A percentile compares a stretch with the other conserved stretches of the same genome.
Conservation (phyloP, 2,888 invertebrate genomes). For the Clitarchus hookeri region DNA sequence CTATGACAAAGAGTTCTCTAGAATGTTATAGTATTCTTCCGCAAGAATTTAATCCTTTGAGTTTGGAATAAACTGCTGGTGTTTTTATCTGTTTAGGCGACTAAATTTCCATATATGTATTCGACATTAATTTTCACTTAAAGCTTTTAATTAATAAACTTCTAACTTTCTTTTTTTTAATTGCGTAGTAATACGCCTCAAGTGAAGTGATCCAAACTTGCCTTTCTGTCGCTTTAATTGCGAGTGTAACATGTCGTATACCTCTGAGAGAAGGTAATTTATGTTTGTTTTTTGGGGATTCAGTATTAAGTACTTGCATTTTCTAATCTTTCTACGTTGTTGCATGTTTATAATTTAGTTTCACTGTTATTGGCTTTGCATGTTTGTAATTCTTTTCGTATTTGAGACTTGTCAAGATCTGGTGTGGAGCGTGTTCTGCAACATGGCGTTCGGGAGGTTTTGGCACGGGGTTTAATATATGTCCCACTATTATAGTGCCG, state of each 20-base stretch:
- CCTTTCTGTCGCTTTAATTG: slow-evolving; percentile 75
- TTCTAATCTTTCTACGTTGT: neutral
- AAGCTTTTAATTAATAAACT: neutral
- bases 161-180: neutral
- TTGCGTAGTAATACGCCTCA: slow-evolving; percentile 37
- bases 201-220: slow-evolving; percentile 26
- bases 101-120: neutral
- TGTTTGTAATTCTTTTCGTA: slow-evolving; percentile 28
- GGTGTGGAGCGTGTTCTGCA: slow-evolving; percentile 55
- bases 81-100: neutral
- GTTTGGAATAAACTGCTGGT: neutral
- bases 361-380: neutral
- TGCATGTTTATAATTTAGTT: neutral
- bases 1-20: neutral
- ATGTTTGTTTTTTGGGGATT: slow-evolving; percentile 44
- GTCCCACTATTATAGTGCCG: too few species aligned
- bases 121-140: neutral
- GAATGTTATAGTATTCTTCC: neutral
- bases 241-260: slow-evolving; percentile 83
- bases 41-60: neutral
- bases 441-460: slow-evolving; percentile 58
- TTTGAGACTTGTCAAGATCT: slow-evolving; percentile 35
- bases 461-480: slow-evolving; percentile 17
- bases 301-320: slow-evolving; percentile 5
- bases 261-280: slow-evolving; percentile 80